Conservation (phyloP, 2,113 vertebrate genomes). For the Recurvirostra avosetta region DNA sequence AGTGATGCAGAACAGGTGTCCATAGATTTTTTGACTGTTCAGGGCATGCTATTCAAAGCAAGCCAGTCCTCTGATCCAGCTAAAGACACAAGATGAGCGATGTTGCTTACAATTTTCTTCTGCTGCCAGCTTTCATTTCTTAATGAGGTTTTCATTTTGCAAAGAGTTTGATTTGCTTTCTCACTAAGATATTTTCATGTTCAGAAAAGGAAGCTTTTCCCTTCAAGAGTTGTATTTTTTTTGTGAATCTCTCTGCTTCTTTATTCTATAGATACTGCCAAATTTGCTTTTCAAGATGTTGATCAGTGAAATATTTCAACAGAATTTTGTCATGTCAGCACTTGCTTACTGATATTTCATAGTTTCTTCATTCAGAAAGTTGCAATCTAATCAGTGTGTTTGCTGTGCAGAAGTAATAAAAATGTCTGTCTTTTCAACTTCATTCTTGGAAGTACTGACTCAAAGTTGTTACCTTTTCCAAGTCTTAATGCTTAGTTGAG, state of each 20-base stretch:
- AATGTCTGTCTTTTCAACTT: background rate
- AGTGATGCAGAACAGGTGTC: background rate
- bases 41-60: background rate
- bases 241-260: background rate
- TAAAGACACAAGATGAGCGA: background rate
- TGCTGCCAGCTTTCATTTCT: background rate
- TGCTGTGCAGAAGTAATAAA: slow-evolving; percentile 1
- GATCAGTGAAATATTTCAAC: slow-evolving; percentile 2
- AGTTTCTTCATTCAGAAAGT: background rate
- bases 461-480: background rate
- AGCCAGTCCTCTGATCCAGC: background rate
- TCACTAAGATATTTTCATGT: background rate
- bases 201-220: background rate
- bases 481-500: background rate
- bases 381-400: background rate
- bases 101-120: background rate
- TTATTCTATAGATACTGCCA: background rate
- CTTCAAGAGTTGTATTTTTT: background rate
- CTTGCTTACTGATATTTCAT: background rate
- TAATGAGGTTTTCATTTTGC: background rate
- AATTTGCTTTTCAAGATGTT: background rate
- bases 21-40: background rate
- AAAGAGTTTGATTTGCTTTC: background rate
- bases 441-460: background rate
- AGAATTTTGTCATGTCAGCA: background rate